phyloP scores from a whole-genome alignment of 2,888 invertebrate species.

The Eupsilia transversa region DNA sequence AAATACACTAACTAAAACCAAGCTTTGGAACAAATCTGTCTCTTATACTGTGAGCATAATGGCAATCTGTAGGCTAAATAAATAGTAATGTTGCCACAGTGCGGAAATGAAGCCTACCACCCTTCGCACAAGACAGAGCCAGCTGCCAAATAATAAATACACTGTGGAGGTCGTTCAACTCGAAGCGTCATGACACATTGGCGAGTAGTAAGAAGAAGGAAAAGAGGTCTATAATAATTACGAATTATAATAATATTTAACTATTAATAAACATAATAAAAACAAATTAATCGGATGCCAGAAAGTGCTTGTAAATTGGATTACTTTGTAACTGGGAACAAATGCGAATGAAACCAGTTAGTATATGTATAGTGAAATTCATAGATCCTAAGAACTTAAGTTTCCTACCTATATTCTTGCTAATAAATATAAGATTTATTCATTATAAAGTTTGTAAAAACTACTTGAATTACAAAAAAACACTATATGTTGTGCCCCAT shows the following conservation, averaged over 20 bases:
- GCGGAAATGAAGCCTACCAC: constrained; percentile 46
- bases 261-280: not conserved
- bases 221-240: too few relatives aligned
- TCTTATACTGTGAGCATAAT: constrained; percentile 12
- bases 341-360: not conserved
- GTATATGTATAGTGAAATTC: too few relatives aligned
- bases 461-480: too few relatives aligned
- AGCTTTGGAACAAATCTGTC: constrained; percentile 14
- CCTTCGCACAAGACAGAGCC: constrained; percentile 32
- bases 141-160: constrained; percentile 55
- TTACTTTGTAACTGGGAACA: not conserved
- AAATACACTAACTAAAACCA: not conserved
- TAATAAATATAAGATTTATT: too few relatives aligned
- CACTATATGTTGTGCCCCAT: not conserved
- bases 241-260: too few relatives aligned
- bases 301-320: not conserved
- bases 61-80: constrained; percentile 28
- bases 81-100: constrained; percentile 7
- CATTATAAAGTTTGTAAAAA: too few relatives aligned
- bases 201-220: not conserved
- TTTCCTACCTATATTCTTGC: too few relatives aligned
- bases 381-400: too few relatives aligned
- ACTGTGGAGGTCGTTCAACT: constrained; percentile 46
- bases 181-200: constrained; percentile 1
- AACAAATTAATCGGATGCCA: not conserved